These are phyloP conservation scores for Donacobius atricapilla DNA, from an alignment of 2,113 vertebrate species.

Conservation along the genomic window DNA sequence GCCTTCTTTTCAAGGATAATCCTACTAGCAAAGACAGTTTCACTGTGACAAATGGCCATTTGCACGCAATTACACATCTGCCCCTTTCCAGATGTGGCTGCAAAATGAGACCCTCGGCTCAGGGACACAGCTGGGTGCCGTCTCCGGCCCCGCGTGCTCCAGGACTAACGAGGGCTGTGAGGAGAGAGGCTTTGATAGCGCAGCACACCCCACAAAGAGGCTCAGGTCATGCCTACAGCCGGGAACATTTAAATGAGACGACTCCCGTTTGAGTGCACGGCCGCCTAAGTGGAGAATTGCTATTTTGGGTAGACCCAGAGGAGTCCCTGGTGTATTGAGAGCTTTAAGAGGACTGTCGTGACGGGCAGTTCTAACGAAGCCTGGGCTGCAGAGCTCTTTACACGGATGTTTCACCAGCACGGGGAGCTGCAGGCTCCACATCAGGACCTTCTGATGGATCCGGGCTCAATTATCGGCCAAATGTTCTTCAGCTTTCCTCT, in stretches of 20 bases:
- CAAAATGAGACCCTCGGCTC: not conserved
- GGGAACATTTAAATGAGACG: not conserved
- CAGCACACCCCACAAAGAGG: not conserved
- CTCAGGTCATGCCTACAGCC: not conserved
- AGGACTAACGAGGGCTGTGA: not conserved
- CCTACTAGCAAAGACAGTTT: not conserved
- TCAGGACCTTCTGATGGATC: slow-evolving; percentile 10
- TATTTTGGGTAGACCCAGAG: not conserved
- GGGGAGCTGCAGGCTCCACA: not conserved
- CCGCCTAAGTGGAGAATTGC: not conserved
- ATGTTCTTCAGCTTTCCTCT: slow-evolving; percentile 20
- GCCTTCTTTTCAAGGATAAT: not conserved
- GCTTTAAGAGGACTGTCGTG: not conserved
- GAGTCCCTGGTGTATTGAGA: not conserved
- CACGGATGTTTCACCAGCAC: not conserved
- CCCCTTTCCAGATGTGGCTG: slow-evolving; percentile 11
- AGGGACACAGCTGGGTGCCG: not conserved
- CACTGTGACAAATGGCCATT: not conserved
- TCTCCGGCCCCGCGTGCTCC: not conserved
- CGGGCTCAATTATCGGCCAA: slow-evolving; percentile 41
- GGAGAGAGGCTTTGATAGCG: not conserved
- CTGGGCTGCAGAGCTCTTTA: slow-evolving; percentile 14
- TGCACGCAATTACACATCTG: not conserved
- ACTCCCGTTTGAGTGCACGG: not conserved
- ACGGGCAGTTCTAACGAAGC: slow-evolving; percentile 16